Evolutionary conservation across 2,888 invertebrate species (phyloP), one percentile per base, ranked within the genome.

Genomic region (Argyresthia albistria): DNA sequence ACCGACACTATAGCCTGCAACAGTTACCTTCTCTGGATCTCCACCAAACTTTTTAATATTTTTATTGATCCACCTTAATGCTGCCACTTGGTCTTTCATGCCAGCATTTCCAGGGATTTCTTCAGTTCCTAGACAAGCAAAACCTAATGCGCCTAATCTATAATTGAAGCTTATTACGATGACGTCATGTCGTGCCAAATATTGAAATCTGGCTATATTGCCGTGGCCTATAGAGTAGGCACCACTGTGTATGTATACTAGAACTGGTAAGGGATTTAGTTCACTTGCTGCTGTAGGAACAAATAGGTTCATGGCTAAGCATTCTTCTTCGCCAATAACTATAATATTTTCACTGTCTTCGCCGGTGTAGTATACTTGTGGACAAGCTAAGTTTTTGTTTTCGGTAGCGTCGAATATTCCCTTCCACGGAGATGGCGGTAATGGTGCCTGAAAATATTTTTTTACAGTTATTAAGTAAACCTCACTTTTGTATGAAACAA

Each of bases 1-100:
- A 8, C 94, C 94, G 7, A 95, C 92, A 54, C 93, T 93, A 66
- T 94, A 95, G 0, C 97, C 97, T 65, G 95, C 90, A 1, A 97
- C 70, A 0, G 96, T 96, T 0, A 97, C 89, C 64, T 91, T 91
- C 37, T 90, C 88, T 0, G 92, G 91, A 78, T 96, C 93, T 8
- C 97, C 97, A 14, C 95, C 94, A 70, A 97, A 96, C 51, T 90
- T 88, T 12, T 61, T 81, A 8, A 96, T 93, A 69, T 96, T 93
- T 57, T 92, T 90, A 56, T 91, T 90, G 1, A 94, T 88, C 93
- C 94, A 94, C 58, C 89, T 76, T 48, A 97, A 76, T 0, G 94
- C 95, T 67, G 95, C 89, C 51, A 93, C 89, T 70, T 97, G 95
- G 70, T 97, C 97, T 69, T 93, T 92, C 48, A 97, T 70, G 0